Percentiles rank a stretch among this genome's conserved stretches.
Conservation (phyloP, 2,113 vertebrate genomes). For the Acanthochromis polyacanthus region DNA sequence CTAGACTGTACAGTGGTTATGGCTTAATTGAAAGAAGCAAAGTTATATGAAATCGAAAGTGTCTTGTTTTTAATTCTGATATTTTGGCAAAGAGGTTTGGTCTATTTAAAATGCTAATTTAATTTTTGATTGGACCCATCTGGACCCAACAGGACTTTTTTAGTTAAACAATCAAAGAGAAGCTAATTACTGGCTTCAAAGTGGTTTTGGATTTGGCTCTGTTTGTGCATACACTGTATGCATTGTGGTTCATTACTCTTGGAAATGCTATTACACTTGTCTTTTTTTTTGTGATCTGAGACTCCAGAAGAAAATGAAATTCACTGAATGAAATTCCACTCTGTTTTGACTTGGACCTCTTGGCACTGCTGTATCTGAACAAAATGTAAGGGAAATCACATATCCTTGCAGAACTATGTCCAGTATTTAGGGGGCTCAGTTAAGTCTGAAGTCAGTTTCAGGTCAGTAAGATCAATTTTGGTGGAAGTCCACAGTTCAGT, state of each 20-base stretch:
- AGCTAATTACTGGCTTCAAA: constrained; percentile 10
- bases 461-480: too few species aligned
- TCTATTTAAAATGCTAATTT: constrained; percentile 3
- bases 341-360: too few species aligned
- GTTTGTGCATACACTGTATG: not conserved
- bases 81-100: not conserved
- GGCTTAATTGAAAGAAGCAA: too few species aligned
- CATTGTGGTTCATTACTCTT: not conserved
- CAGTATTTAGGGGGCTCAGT: too few species aligned
- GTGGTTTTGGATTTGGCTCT: not conserved
- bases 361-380: too few species aligned
- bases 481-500: not conserved
- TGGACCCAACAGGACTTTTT: constrained; percentile 22
- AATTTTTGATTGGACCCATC: constrained; percentile 23
- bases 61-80: not conserved
- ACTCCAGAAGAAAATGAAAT: not conserved
- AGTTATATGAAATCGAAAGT: not conserved
- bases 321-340: too few species aligned
- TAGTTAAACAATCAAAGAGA: constrained; percentile 20
- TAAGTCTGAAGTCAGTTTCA: not conserved
- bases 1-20: too few species aligned
- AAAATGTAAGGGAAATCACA: too few species aligned
- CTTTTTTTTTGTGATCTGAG: not conserved
- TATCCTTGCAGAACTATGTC: too few species aligned
- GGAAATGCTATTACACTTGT: not conserved